Evolutionary conservation across 2,888 invertebrate species (phyloP), one percentile per base, ranked within the genome.

Genomic region (Pandemis heparana): DNA sequence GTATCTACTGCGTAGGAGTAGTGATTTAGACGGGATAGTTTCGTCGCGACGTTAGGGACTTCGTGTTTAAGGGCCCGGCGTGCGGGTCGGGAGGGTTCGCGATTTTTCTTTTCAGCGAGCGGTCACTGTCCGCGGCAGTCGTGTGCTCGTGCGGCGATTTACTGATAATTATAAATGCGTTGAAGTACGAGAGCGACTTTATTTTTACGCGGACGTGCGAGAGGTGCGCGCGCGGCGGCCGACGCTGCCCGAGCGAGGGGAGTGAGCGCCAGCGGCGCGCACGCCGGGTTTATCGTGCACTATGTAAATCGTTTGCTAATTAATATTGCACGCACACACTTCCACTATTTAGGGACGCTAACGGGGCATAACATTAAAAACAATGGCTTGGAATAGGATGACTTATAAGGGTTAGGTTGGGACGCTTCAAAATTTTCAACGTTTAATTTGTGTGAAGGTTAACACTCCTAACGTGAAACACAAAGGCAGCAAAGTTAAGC

Each of bases 141-240:
- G 90, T 91, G 90, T 89, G 89, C 92, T 87, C 90, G 89, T 87
- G 88, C 91, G 85, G 87, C 90, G 92, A 89, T 94, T 94, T 94
- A 94, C 94, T 94, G 93, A 94, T 94, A 94, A 94, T 94, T 94
- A 92, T 93, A 94, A 92, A 93, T 92, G 89, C 87, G 89, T 91
- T 89, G 90, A 92, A 93, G 93, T 94, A 87, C 92, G 88, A 88
- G 90, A 90, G 86, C 88, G 92, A 93, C 92, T 93, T 94, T 94
- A 94, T 94, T 94, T 94, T 94, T 94, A 94, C 88, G 90, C 94
- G 90, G 92, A 90, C 93, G 90, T 87, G 86, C 91, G 91, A 89
- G 89, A 87, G 88, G 85, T 87, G 91, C 89, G 91, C 89, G 87
- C 89, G 87, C 89, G 89, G 81, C 81, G 77, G 64, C 83, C 82